Conservation (phyloP, 1,140 invertebrate genomes). For the Sycophaga agraensis region DNA sequence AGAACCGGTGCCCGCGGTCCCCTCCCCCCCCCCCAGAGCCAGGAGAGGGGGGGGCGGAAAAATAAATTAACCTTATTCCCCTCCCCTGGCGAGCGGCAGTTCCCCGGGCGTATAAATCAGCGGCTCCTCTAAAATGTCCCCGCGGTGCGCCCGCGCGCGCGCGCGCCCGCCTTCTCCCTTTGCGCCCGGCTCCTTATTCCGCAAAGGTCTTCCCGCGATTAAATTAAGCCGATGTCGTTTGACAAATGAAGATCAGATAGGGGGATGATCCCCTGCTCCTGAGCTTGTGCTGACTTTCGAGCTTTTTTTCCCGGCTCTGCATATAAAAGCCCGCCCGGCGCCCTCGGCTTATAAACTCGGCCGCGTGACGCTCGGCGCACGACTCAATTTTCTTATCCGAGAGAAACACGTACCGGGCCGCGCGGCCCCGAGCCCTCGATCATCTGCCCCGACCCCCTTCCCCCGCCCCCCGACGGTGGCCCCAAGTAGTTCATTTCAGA, state of each 20-base stretch:
- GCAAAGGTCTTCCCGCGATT: conserved; percentile 22
- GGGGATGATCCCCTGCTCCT: conserved; percentile 40
- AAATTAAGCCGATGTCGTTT: conserved; percentile 42
- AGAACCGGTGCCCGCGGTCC: too few species aligned
- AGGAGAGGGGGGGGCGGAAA: background rate
- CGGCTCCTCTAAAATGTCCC: conserved; percentile 21
- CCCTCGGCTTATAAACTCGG: background rate
- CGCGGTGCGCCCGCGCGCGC: too few species aligned
- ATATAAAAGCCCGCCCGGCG: conserved; percentile 13
- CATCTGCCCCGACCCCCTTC: too few species aligned
- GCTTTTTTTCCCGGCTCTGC: conserved; percentile 19
- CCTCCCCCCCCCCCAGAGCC: too few species aligned
- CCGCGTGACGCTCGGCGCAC: background rate
- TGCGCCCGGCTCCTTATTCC: background rate
- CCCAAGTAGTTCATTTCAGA: too few species aligned
- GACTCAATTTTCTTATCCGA: conserved; percentile 45
- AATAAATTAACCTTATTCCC: conserved; percentile 24
- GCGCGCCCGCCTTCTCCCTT: conserved; percentile 7
- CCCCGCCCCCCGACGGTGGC: too few species aligned
- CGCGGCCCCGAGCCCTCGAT: too few species aligned
- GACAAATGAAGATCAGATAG: conserved; percentile 52
- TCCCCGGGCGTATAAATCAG: conserved; percentile 21
- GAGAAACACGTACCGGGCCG: too few species aligned
- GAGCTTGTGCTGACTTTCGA: conserved; percentile 41
- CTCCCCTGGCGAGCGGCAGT: conserved; percentile 14